A percentile compares a stretch with the other conserved stretches of the same genome.
phyloP scores from a whole-genome alignment of 23 tunicate genomes.

The Halocynthia aurantium region DNA sequence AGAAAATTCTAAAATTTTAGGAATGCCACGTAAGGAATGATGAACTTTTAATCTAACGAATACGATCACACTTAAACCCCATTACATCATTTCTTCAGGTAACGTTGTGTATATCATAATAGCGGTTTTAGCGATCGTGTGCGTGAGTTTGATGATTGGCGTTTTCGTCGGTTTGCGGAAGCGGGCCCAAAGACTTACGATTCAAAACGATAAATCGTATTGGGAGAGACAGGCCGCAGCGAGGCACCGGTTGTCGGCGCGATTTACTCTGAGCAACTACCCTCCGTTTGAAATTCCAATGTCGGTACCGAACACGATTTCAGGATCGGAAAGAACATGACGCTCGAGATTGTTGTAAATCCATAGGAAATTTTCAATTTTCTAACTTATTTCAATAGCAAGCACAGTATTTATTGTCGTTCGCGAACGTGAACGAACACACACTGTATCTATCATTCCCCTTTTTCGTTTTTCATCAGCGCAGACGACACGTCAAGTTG shows the following conservation, averaged over 20 bases:
- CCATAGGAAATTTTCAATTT: too few relatives aligned
- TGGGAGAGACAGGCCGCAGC: conserved; percentile 13
- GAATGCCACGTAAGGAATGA: conserved; percentile 3
- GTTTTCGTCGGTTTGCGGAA: neutral
- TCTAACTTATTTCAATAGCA: too few relatives aligned
- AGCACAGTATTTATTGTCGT: too few relatives aligned
- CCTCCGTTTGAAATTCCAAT: conserved; percentile 25
- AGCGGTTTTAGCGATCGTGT: neutral
- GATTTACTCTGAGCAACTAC: conserved; percentile 17
- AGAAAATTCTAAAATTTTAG: neutral
- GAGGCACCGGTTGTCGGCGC: neutral
- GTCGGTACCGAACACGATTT: conserved; percentile 21
- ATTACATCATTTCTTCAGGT: neutral
- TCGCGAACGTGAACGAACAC: too few relatives aligned
- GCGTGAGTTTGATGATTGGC: neutral
- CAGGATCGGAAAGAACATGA: neutral
- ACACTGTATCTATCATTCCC: too few relatives aligned
- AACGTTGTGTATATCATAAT: conserved; percentile 11
- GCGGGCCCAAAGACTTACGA: neutral
- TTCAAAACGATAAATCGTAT: neutral
- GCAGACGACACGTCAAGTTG: too few relatives aligned
- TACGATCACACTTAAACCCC: neutral
- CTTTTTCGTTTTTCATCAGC: too few relatives aligned
- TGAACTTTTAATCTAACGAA: too few relatives aligned
- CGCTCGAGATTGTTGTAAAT: neutral